These are phyloP conservation scores for Drosophila guanche DNA, from an alignment of 1,140 invertebrate genomes.

Conservation along the genomic window DNA sequence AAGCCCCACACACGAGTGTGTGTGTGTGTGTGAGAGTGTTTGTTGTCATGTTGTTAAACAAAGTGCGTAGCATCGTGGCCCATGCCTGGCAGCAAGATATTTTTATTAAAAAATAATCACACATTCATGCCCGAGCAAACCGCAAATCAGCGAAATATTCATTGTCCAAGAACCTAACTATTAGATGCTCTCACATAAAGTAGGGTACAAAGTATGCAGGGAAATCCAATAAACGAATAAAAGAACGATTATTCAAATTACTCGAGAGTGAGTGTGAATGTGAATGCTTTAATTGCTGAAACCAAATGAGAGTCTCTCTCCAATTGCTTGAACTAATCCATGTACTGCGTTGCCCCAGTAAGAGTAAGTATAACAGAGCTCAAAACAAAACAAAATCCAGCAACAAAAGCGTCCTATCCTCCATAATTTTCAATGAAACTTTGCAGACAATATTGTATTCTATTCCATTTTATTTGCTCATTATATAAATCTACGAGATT, in stretches of 20 bases:
- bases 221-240: no score
- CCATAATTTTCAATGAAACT: conserved; percentile 14
- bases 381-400: conserved; percentile 2
- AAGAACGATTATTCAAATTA: no score
- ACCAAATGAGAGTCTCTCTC: no score
- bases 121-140: conserved; percentile 44
- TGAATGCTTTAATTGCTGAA: no score
- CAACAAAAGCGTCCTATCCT: conserved; percentile 2
- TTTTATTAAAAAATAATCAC: conserved; percentile 82
- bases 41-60: conserved; percentile 75
- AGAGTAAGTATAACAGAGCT: conserved; percentile 12
- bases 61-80: conserved; percentile 66
- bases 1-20: conserved; percentile 50
- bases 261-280: no score
- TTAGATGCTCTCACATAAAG: conserved; percentile 14
- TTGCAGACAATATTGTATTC: conserved; percentile 13
- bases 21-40: conserved; percentile 17
- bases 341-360: no score
- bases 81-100: conserved; percentile 62
- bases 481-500: conserved; percentile 11
- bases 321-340: no score
- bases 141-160: conserved; percentile 42
- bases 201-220: background rate
- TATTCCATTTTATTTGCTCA: conserved; percentile 21
- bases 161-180: conserved; percentile 3